Evolutionary conservation across 2,888 invertebrate genomes (phyloP).

Genomic region (Uropetala carovei): DNA sequence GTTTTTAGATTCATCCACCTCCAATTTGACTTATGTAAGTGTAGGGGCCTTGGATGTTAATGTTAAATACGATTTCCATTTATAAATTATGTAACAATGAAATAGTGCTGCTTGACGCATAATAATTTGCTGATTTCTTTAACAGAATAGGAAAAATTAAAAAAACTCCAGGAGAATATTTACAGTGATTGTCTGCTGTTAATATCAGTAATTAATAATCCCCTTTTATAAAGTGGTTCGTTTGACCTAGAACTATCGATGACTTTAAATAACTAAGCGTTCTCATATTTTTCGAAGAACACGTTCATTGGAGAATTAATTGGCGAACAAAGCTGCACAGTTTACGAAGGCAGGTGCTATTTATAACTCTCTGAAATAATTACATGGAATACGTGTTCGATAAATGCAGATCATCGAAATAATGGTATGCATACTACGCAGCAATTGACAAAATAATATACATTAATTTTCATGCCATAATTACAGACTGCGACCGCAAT

Average conservation of each 20-base stretch:
- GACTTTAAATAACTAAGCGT: background rate
- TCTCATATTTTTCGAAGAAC: background rate
- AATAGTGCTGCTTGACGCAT: no score
- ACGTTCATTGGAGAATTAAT: background rate
- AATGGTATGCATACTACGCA: background rate
- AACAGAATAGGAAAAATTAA: no score
- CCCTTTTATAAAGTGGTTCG: background rate
- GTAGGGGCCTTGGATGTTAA: no score
- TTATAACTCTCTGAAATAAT: background rate
- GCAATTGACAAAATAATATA: background rate
- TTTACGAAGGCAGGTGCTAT: background rate
- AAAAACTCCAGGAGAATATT: background rate
- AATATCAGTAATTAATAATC: background rate
- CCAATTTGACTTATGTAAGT: no score
- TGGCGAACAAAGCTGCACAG: background rate
- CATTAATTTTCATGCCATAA: constrained; percentile 19
- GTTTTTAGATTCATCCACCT: no score
- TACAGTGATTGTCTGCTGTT: background rate
- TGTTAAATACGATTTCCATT: no score
- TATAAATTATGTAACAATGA: no score
- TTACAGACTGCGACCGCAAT: constrained; percentile 22
- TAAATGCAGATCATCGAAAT: background rate
- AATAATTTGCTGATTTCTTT: no score
- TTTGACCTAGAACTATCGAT: background rate
- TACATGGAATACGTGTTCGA: background rate